Percentiles rank a stretch among this genome's conserved stretches.
Evolutionary conservation across 2,113 vertebrate genomes (phyloP).

Genomic region (Gavialis gangeticus): DNA sequence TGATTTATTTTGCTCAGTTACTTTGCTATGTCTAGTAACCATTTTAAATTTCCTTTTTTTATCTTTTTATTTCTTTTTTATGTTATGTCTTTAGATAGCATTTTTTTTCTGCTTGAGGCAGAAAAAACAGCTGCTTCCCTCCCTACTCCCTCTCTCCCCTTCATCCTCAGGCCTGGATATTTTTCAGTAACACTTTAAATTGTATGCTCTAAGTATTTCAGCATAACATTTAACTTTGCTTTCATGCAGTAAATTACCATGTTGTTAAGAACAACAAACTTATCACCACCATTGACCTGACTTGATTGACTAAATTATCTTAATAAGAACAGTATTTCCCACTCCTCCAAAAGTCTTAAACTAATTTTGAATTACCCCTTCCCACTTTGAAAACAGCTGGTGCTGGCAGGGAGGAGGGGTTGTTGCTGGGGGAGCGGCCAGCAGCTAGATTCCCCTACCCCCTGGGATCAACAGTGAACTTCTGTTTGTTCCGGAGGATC

Average conservation of each 20-base stretch:
- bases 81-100: neutral
- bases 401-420: too few relatives aligned
- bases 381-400: too few relatives aligned
- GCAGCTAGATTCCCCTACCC: too few relatives aligned
- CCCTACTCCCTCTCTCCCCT: neutral
- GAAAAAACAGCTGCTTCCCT: neutral
- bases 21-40: fast-evolving
- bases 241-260: neutral
- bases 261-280: neutral
- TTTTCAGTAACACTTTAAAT: neutral
- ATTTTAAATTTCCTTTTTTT: neutral
- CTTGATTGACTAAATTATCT: neutral
- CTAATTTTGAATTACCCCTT: neutral
- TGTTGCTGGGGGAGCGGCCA: too few relatives aligned
- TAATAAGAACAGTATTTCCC: neutral
- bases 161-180: neutral
- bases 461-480: too few relatives aligned
- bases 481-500: too few relatives aligned
- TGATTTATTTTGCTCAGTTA: neutral
- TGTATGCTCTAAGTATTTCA: neutral
- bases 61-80: neutral
- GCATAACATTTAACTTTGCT: neutral
- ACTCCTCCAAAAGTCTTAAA: neutral
- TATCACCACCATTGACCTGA: neutral
- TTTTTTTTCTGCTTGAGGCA: neutral